Percentiles rank a stretch among this genome's conserved stretches.
Evolutionary conservation across 2,113 vertebrate genomes (phyloP).

Genomic region (Notothenia coriiceps): DNA sequence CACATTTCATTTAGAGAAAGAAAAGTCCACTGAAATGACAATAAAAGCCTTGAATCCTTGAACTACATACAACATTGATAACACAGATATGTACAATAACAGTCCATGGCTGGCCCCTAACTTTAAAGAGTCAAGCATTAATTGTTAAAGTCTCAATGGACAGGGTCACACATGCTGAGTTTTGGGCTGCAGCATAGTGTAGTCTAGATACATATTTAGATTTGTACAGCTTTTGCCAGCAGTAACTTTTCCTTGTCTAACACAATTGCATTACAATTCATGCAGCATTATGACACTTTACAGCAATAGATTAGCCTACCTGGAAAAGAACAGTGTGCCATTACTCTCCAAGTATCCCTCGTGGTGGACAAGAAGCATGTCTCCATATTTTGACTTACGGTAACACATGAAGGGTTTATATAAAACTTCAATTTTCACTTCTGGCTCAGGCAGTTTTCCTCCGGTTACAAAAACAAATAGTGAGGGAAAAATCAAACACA

Average conservation of each 20-base stretch:
- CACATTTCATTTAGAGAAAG: constrained; percentile 26
- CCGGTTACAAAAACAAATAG: constrained; percentile 77
- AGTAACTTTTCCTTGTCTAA: not conserved
- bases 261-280: not conserved
- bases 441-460: constrained; percentile 91
- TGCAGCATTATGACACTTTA: constrained; percentile 4
- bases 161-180: not conserved
- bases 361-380: constrained; percentile 93
- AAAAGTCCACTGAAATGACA: not conserved
- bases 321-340: constrained; percentile 93
- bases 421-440: constrained; percentile 93
- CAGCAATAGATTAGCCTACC: constrained; percentile 90
- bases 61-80: not conserved
- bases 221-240: not conserved
- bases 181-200: not conserved
- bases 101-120: not conserved
- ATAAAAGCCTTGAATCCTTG: too few species aligned
- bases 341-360: constrained; percentile 92
- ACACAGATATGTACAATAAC: constrained; percentile 1
- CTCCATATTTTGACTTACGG: constrained; percentile 91
- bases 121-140: not conserved
- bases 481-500: constrained; percentile 70
- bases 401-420: constrained; percentile 93
- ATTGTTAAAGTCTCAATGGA: not conserved
- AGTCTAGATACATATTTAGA: not conserved